Conservation (phyloP, 2,888 invertebrate species). For the Dastarcus helophoroides region DNA sequence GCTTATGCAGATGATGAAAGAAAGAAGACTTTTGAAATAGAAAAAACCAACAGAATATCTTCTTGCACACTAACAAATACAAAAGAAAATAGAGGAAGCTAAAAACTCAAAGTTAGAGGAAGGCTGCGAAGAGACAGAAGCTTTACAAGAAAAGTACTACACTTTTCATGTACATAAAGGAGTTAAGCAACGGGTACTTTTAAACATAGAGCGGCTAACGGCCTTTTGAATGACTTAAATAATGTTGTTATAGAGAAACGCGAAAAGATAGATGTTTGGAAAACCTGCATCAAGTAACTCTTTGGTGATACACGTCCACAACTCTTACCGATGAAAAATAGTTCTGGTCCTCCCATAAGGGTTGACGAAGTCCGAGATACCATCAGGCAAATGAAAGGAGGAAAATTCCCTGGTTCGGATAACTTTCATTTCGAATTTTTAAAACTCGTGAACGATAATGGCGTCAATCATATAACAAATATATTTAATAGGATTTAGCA, state of each 20-base stretch:
- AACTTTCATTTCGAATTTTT: slow-evolving; percentile 4
- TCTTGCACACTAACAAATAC: slow-evolving; percentile 6
- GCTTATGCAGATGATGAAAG: slow-evolving; percentile 11
- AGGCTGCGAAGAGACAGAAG: slow-evolving; percentile 13
- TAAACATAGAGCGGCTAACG: slow-evolving; percentile 7
- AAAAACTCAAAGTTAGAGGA: slow-evolving; percentile 9
- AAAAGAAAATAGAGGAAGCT: slow-evolving; percentile 10
- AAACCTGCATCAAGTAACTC: slow-evolving; percentile 12
- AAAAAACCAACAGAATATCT: slow-evolving; percentile 7
- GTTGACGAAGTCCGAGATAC: slow-evolving; percentile 7
- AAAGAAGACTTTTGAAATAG: slow-evolving; percentile 8
- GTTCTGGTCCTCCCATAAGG: slow-evolving; percentile 7
- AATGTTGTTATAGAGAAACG: slow-evolving; percentile 4
- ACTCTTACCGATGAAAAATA: slow-evolving; percentile 6
- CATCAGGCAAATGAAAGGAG: slow-evolving; percentile 6
- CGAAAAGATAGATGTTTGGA: slow-evolving; percentile 10
- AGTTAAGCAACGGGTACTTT: slow-evolving; percentile 10
- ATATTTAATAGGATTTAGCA: slow-evolving; percentile 7
- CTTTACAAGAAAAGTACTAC: slow-evolving; percentile 10
- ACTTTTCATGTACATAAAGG: slow-evolving; percentile 12
- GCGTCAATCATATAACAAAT: not conserved
- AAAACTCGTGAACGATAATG: slow-evolving; percentile 4
- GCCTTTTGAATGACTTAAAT: too few species aligned
- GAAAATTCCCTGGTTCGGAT: slow-evolving; percentile 7
- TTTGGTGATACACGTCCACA: slow-evolving; percentile 10